Conservation (phyloP, 1,140 invertebrate genomes). For the Eriocheir sinensis region DNA sequence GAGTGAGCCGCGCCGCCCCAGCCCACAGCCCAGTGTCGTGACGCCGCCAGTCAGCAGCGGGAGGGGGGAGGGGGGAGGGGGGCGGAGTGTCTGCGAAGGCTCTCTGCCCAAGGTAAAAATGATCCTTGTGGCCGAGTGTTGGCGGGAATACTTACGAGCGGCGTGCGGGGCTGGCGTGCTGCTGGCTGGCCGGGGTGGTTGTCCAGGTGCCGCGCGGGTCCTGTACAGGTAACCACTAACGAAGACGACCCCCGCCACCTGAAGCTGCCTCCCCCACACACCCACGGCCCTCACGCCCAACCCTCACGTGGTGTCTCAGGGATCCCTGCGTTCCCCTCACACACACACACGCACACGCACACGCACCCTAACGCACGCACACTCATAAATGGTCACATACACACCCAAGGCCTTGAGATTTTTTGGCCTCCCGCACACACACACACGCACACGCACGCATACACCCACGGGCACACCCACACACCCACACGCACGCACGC, state of each 20-base stretch:
- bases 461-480: neutral
- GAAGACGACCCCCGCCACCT: too few species aligned
- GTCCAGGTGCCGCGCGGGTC: neutral
- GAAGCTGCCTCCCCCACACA: neutral
- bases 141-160: neutral
- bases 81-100: neutral
- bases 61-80: too few species aligned
- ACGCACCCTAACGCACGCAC: too few species aligned
- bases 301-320: neutral
- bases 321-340: neutral
- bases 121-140: neutral
- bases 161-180: neutral
- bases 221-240: neutral
- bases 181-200: neutral
- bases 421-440: too few species aligned
- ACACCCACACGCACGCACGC: slow-evolving; percentile 1
- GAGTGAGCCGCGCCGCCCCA: neutral
- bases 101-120: neutral
- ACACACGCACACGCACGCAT: too few species aligned
- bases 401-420: neutral
- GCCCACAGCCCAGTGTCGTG: neutral
- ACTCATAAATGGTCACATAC: too few species aligned
- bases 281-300: neutral
- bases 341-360: neutral
- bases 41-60: neutral